Percentiles rank a stretch among this genome's conserved stretches.
Conservation (phyloP, 2,113 vertebrate genomes). For the Chloroceryle aenea region DNA sequence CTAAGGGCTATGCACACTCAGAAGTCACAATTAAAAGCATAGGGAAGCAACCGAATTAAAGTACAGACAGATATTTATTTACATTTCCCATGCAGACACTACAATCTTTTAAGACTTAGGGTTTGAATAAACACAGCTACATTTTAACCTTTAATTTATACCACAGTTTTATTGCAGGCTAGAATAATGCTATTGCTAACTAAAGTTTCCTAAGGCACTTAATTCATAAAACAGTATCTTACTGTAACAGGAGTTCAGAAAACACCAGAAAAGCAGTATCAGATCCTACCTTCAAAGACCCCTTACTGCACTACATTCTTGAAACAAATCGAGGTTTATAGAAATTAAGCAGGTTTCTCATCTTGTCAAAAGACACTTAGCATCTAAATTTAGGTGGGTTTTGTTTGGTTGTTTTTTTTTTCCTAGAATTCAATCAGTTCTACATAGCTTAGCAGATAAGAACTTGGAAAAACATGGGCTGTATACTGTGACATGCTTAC, state of each 20-base stretch:
- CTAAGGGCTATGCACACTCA: background rate
- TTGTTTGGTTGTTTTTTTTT: background rate
- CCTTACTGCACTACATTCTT: background rate
- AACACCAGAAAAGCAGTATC: background rate
- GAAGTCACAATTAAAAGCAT: background rate
- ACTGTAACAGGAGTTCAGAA: background rate
- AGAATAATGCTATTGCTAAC: background rate
- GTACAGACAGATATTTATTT: background rate
- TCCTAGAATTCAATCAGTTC: background rate
- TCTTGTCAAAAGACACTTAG: background rate
- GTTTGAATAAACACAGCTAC: background rate
- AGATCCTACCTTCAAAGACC: background rate
- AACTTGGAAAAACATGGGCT: background rate
- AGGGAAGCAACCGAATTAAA: background rate
- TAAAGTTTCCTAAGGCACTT: background rate
- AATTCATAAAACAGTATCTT: background rate
- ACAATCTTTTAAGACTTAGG: background rate
- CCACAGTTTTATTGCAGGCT: background rate
- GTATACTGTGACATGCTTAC: background rate
- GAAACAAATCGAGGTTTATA: background rate
- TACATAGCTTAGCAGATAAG: background rate
- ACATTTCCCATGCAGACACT: background rate
- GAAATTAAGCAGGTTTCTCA: background rate
- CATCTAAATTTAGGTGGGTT: background rate
- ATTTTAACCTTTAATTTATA: conserved; percentile 3